These are phyloP conservation scores for Hydrotaea cyrtoneurina DNA, from an alignment of 2,888 invertebrate species.

Conservation along the genomic window DNA sequence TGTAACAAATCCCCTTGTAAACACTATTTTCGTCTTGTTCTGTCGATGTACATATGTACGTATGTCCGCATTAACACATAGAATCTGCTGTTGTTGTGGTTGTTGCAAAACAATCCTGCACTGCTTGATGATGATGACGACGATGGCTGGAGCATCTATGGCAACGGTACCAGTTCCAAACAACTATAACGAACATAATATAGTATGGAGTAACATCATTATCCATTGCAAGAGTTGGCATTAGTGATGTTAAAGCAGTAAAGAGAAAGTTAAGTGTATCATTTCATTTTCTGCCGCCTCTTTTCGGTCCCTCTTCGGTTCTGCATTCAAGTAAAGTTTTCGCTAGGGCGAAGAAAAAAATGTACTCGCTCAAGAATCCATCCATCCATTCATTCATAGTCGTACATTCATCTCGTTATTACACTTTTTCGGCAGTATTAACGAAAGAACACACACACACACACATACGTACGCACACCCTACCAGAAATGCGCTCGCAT, in stretches of 20 bases:
- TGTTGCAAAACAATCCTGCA: neutral
- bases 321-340: neutral
- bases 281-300: neutral
- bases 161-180: neutral
- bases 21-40: too few relatives aligned
- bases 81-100: too few relatives aligned
- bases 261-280: constrained; percentile 37
- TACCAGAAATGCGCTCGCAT: neutral
- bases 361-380: neutral
- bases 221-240: constrained; percentile 8
- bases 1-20: too few relatives aligned
- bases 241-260: constrained; percentile 35
- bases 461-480: neutral
- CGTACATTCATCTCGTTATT: neutral
- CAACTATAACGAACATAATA: neutral
- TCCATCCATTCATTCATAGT: neutral
- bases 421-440: neutral
- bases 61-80: too few relatives aligned
- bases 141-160: neutral
- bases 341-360: too few relatives aligned
- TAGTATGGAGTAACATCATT: neutral
- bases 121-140: constrained; percentile 13
- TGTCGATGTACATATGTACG: too few relatives aligned
- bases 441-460: neutral
- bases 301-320: neutral